Evolutionary conservation across 2,888 invertebrate species (phyloP).

Genomic region (Acholoe squamosa): DNA sequence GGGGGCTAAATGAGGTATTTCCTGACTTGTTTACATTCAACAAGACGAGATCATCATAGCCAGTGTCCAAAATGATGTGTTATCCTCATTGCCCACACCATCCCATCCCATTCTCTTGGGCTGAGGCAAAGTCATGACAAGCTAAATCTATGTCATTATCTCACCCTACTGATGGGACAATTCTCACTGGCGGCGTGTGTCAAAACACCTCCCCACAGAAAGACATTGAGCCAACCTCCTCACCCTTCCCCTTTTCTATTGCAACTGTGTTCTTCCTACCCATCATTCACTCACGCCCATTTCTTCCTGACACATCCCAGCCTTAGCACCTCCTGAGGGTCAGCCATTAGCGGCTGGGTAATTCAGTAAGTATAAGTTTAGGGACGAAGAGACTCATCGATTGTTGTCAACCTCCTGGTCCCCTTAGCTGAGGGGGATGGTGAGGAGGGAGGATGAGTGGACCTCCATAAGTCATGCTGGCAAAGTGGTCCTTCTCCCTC

Average conservation of each 20-base stretch:
- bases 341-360: conserved; percentile 26
- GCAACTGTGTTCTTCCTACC: background rate
- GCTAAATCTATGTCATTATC: background rate
- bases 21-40: conserved; percentile 21
- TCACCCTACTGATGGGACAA: background rate
- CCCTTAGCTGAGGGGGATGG: background rate
- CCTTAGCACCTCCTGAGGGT: background rate
- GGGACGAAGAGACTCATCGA: background rate
- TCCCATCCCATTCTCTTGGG: background rate
- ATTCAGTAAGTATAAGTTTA: conserved; percentile 18
- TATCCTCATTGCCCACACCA: too few relatives aligned
- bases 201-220: background rate
- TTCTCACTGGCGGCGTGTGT: background rate
- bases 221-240: background rate
- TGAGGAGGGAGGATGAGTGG: background rate
- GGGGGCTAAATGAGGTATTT: background rate
- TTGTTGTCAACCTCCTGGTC: conserved; percentile 24
- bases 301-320: background rate
- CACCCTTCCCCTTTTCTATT: too few relatives aligned
- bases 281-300: background rate
- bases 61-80: conserved; percentile 10
- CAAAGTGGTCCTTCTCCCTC: background rate
- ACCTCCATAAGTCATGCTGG: conserved; percentile 18
- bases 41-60: background rate
- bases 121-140: background rate